A percentile compares a stretch with the other conserved stretches of the same genome.
Conservation (phyloP, 1,140 invertebrate genomes). For the Drosophila subpulchrella region DNA sequence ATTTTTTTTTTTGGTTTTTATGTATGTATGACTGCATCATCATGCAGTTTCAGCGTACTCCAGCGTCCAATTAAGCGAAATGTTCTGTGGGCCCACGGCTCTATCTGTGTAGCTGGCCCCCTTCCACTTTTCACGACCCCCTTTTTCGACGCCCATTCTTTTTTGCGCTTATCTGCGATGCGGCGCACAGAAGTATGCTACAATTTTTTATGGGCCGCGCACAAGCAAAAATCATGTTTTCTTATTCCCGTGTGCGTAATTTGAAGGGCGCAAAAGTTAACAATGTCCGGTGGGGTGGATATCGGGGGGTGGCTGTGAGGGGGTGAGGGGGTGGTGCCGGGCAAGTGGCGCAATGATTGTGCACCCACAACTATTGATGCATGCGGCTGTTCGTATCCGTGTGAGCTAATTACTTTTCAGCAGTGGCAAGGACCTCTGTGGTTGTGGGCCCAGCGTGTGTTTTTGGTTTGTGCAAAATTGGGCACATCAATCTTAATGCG, state of each 20-base stretch:
- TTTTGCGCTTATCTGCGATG: slow-evolving; percentile 55
- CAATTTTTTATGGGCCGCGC: slow-evolving; percentile 78
- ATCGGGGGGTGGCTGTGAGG: not conserved
- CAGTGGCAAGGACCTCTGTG: slow-evolving; percentile 46
- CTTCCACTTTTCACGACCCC: not conserved
- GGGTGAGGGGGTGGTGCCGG: not conserved
- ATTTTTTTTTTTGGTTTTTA: slow-evolving; percentile 22
- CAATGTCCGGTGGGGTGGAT: slow-evolving; percentile 12
- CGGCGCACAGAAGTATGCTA: slow-evolving; percentile 73
- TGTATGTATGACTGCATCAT: slow-evolving; percentile 75
- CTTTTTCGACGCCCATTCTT: not conserved
- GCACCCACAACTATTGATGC: slow-evolving; percentile 68
- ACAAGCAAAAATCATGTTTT: slow-evolving; percentile 83
- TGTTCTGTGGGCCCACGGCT: slow-evolving; percentile 70
- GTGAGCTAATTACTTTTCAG: slow-evolving; percentile 73
- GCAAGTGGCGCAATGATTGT: slow-evolving; percentile 26
- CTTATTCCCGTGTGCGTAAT: slow-evolving; percentile 82
- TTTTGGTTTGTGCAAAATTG: slow-evolving; percentile 57
- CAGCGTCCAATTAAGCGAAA: slow-evolving; percentile 81
- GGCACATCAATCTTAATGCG: slow-evolving; percentile 77
- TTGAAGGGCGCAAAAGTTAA: slow-evolving; percentile 74
- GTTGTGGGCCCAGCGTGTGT: slow-evolving; percentile 12
- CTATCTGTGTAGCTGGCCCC: slow-evolving; percentile 12
- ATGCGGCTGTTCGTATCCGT: slow-evolving; percentile 22
- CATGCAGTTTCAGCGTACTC: slow-evolving; percentile 74